Percentiles rank a stretch among this genome's conserved stretches.
These are phyloP conservation scores for Lutra lutra DNA, from an alignment of 2,797 vertebrate species.

Conservation along the genomic window DNA sequence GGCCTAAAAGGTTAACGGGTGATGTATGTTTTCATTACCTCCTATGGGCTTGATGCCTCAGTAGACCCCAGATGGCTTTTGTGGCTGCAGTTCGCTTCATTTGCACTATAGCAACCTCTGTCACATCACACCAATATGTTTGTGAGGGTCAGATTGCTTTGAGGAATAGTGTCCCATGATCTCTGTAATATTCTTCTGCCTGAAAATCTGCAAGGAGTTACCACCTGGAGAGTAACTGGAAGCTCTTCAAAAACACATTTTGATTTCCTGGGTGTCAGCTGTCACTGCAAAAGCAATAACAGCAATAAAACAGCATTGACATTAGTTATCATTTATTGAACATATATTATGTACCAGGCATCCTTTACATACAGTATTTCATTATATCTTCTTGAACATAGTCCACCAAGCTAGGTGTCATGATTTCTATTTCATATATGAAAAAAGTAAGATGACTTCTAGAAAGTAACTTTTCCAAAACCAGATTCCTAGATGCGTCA, in stretches of 20 bases:
- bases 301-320: neutral
- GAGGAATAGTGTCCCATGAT: conserved; percentile 45
- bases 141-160: conserved; percentile 70
- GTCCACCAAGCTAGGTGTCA: neutral
- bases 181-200: conserved; percentile 53
- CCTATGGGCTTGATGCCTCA: conserved; percentile 46
- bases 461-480: neutral
- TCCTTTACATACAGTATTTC: neutral
- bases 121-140: conserved; percentile 63
- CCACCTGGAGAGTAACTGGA: conserved; percentile 23
- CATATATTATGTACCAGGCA: neutral
- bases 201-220: conserved; percentile 61
- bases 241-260: neutral
- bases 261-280: conserved; percentile 30
- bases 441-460: neutral
- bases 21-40: conserved; percentile 83
- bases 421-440: neutral
- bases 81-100: conserved; percentile 44
- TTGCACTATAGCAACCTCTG: conserved; percentile 58
- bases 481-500: neutral
- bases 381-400: neutral
- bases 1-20: conserved; percentile 72
- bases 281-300: conserved; percentile 11
- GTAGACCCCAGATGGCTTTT: conserved; percentile 67
- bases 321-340: conserved; percentile 34